A percentile compares a stretch with the other conserved stretches of the same genome.
phyloP scores from a whole-genome alignment of 2,797 vertebrate species.

The Trachurus trachurus region DNA sequence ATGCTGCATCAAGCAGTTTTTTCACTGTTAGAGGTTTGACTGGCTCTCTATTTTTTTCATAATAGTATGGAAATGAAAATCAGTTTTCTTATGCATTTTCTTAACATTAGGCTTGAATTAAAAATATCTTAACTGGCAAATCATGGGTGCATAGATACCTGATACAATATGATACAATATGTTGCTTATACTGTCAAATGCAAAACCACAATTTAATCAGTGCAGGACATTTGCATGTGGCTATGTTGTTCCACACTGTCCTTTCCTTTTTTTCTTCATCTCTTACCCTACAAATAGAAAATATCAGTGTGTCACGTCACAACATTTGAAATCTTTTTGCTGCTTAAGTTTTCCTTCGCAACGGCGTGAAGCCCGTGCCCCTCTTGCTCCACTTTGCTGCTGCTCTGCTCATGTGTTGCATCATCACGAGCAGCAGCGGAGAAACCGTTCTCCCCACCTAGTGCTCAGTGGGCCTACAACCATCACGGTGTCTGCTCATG shows the following conservation, averaged over 20 bases:
- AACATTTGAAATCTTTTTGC: background rate
- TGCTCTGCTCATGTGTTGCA: conserved; percentile 20
- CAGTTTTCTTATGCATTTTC: too few relatives aligned
- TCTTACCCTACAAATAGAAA: background rate
- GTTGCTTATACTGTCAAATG: background rate
- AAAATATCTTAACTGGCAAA: too few relatives aligned
- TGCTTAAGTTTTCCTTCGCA: background rate
- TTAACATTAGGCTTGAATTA: too few relatives aligned
- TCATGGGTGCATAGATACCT: too few relatives aligned
- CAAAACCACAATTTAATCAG: background rate
- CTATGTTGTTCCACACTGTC: background rate
- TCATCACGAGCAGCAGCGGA: conserved; percentile 24
- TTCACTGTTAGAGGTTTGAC: background rate
- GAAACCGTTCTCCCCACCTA: conserved; percentile 38
- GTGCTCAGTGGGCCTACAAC: conserved; percentile 34
- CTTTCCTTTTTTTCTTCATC: background rate
- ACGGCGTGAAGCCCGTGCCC: background rate
- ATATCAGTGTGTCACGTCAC: background rate
- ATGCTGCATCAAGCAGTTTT: background rate
- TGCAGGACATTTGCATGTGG: background rate
- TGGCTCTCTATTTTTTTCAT: too few relatives aligned
- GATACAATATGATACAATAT: too few relatives aligned
- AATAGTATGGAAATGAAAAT: too few relatives aligned
- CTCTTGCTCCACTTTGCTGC: conserved; percentile 16
- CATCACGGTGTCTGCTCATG: conserved; percentile 56